These are phyloP conservation scores for Isichthys henryi DNA, from an alignment of 2,113 vertebrate genomes.

Conservation along the genomic window DNA sequence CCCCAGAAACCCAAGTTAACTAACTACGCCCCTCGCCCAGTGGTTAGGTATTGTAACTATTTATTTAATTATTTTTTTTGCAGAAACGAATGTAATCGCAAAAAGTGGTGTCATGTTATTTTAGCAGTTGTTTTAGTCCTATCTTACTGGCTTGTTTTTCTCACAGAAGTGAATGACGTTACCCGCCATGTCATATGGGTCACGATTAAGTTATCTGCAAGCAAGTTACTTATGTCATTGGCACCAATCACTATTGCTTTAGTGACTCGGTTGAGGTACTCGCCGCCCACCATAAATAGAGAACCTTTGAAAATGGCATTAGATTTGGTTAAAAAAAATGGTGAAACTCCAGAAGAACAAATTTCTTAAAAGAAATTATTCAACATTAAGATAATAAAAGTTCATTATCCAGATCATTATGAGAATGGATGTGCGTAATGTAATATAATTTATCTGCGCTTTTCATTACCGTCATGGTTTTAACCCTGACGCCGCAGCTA, in stretches of 20 bases:
- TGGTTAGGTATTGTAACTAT: neutral
- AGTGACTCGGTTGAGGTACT: neutral
- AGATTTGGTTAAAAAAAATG: neutral
- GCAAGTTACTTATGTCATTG: neutral
- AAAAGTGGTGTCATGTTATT: neutral
- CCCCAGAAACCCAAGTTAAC: neutral
- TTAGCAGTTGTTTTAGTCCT: neutral
- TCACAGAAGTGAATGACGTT: neutral
- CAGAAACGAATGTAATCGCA: neutral
- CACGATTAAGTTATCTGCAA: neutral
- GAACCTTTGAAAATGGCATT: neutral
- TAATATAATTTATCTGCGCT: neutral
- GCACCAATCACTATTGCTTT: neutral
- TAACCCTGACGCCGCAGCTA: neutral
- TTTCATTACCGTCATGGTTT: neutral
- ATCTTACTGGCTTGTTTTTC: neutral
- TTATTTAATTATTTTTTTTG: neutral
- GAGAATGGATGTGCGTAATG: conserved; percentile 6
- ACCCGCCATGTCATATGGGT: neutral
- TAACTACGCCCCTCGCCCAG: neutral
- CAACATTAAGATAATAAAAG: conserved; percentile 9
- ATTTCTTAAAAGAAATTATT: conserved; percentile 3
- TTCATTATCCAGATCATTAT: conserved; percentile 9
- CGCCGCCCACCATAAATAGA: neutral
- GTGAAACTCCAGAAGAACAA: neutral